Conservation (phyloP, 1,140 invertebrate species). For the Eulimnadia texana region DNA sequence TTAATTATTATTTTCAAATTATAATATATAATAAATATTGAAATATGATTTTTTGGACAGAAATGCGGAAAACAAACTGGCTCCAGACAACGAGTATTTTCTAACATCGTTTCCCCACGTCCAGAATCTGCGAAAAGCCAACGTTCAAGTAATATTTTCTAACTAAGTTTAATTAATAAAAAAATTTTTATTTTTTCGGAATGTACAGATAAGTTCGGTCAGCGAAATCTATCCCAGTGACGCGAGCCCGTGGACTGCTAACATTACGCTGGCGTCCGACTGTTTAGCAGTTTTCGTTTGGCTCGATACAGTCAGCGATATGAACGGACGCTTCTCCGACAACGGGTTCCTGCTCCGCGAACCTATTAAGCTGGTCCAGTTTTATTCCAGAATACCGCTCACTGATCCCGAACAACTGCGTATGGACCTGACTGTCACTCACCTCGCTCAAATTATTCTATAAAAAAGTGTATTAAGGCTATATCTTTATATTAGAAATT, state of each 20-base stretch:
- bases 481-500: too few species aligned
- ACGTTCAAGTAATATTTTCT: constrained; percentile 8
- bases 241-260: neutral
- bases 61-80: neutral
- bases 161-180: too few species aligned
- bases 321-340: constrained; percentile 41
- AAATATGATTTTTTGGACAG: neutral
- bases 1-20: too few species aligned
- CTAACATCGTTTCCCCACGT: constrained; percentile 12
- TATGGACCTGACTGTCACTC: neutral
- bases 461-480: neutral
- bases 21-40: too few species aligned
- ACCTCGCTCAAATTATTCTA: constrained; percentile 1
- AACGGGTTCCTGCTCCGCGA: constrained; percentile 42
- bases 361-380: constrained; percentile 22
- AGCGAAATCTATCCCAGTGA: neutral
- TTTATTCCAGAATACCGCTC: constrained; percentile 25
- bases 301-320: constrained; percentile 34
- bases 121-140: constrained; percentile 2
- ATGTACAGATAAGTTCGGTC: neutral
- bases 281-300: constrained; percentile 46
- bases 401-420: constrained; percentile 7
- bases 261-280: constrained; percentile 31
- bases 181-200: neutral
- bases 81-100: constrained; percentile 1